A percentile compares a stretch with the other conserved stretches of the same genome.
These are phyloP conservation scores for Silurus lanzhouensis DNA, from an alignment of 2,797 vertebrate species.

Conservation along the genomic window DNA sequence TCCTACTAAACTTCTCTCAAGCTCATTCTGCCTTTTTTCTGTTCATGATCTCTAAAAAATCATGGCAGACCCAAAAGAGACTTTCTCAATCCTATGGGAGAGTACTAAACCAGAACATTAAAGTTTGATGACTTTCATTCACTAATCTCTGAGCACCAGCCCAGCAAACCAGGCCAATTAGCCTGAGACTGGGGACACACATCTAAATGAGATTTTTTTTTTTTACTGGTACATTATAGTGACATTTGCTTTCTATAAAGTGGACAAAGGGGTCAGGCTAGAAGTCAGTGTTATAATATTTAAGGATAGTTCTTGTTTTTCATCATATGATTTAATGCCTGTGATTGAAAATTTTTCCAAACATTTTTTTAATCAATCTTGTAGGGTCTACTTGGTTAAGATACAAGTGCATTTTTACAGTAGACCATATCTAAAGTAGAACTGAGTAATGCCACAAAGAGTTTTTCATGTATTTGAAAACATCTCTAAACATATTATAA, in stretches of 20 bases:
- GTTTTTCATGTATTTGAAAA: too few species aligned
- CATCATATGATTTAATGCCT: neutral
- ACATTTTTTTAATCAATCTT: neutral
- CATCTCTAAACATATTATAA: neutral
- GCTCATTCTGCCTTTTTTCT: slow-evolving; percentile 19
- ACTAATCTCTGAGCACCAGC: slow-evolving; percentile 48
- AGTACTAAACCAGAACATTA: slow-evolving; percentile 59
- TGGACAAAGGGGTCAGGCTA: slow-evolving; percentile 20
- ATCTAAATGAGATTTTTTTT: slow-evolving; percentile 44
- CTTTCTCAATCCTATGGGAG: slow-evolving; percentile 45
- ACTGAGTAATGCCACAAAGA: neutral
- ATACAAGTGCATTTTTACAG: neutral
- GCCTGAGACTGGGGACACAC: slow-evolving; percentile 50
- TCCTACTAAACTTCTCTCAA: slow-evolving; percentile 23
- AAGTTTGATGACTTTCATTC: slow-evolving; percentile 60
- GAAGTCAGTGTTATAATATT: neutral
- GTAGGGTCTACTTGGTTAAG: neutral
- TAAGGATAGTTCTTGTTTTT: neutral
- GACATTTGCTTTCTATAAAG: slow-evolving; percentile 33
- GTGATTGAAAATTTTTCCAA: neutral
- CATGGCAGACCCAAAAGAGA: slow-evolving; percentile 41
- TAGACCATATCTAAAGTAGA: neutral
- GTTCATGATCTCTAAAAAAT: slow-evolving; percentile 34
- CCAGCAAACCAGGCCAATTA: slow-evolving; percentile 61
- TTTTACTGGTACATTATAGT: slow-evolving; percentile 26